Evolutionary conservation across 2,797 vertebrate genomes (phyloP).

Genomic region (Helicolenus hilgendorfi): DNA sequence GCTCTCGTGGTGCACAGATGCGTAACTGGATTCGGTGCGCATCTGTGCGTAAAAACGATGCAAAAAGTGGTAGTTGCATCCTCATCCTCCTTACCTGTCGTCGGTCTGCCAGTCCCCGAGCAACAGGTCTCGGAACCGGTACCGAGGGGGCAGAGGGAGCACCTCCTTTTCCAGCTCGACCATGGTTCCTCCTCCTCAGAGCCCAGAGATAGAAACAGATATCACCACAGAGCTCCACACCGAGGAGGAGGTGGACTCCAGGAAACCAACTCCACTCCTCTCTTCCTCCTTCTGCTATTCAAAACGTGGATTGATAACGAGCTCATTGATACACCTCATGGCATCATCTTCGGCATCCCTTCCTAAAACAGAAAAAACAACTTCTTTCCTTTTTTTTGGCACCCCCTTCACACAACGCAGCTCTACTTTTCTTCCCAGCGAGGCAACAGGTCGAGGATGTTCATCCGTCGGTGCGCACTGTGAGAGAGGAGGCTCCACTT

Average conservation of each 20-base stretch:
- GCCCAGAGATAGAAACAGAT: conserved; percentile 57
- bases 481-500: conserved; percentile 71
- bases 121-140: conserved; percentile 94
- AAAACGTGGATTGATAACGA: conserved; percentile 52
- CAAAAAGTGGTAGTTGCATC: not conserved
- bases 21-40: conserved; percentile 60
- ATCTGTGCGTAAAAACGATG: conserved; percentile 78
- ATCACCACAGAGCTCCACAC: conserved; percentile 67
- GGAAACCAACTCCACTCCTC: conserved; percentile 61
- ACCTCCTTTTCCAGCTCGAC: conserved; percentile 92
- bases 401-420: conserved; percentile 10
- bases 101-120: conserved; percentile 93
- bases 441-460: conserved; percentile 84
- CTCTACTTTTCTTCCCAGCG: conserved; percentile 57
- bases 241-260: conserved; percentile 48
- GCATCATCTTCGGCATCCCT: conserved; percentile 34
- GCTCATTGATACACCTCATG: conserved; percentile 64
- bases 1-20: conserved; percentile 36
- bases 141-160: conserved; percentile 91
- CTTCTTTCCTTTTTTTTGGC: conserved; percentile 17
- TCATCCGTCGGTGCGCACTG: conserved; percentile 69
- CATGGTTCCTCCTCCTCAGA: conserved; percentile 83
- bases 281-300: conserved; percentile 65
- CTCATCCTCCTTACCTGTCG: conserved; percentile 86
- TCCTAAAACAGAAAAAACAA: conserved; percentile 16